Conservation (phyloP, 2,797 vertebrate genomes). For the Pelochelys cantorii region DNA sequence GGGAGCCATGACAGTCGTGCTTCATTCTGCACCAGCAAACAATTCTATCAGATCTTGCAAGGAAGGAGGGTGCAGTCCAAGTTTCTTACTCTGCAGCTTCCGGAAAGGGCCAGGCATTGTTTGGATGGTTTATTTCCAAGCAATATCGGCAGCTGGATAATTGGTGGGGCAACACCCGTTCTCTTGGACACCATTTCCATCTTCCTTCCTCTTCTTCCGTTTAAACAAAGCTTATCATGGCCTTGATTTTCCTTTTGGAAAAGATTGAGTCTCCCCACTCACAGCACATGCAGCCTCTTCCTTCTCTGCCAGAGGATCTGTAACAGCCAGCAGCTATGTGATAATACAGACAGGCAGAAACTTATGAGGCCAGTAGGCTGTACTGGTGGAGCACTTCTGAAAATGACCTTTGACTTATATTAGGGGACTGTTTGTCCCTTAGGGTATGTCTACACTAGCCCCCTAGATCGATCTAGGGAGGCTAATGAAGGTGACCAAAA, state of each 20-base stretch:
- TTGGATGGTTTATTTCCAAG: conserved; percentile 61
- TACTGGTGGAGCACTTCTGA: conserved; percentile 34
- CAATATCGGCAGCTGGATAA: conserved; percentile 36
- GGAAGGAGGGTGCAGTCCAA: not conserved
- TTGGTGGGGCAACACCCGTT: conserved; percentile 60
- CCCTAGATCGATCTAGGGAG: too few relatives aligned
- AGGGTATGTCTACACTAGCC: too few relatives aligned
- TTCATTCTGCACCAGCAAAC: conserved; percentile 11
- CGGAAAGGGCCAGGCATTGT: conserved; percentile 63
- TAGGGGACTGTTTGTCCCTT: too few relatives aligned
- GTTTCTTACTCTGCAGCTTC: conserved; percentile 22
- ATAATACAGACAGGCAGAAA: not conserved
- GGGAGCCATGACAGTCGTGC: conserved; percentile 43
- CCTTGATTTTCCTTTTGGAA: conserved; percentile 38
- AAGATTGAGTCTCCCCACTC: not conserved
- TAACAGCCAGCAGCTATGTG: not conserved
- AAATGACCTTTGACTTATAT: not conserved
- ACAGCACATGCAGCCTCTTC: accelerated
- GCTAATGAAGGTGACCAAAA: too few relatives aligned
- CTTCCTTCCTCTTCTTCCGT: conserved; percentile 74
- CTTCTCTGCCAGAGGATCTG: accelerated
- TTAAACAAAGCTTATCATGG: conserved; percentile 70
- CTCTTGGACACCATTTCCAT: conserved; percentile 34
- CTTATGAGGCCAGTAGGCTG: not conserved
- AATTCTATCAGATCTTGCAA: conserved; percentile 35